Base-by-base conservation (phyloP, 2,888 invertebrate species). In the Andrena bucephala region DNA sequence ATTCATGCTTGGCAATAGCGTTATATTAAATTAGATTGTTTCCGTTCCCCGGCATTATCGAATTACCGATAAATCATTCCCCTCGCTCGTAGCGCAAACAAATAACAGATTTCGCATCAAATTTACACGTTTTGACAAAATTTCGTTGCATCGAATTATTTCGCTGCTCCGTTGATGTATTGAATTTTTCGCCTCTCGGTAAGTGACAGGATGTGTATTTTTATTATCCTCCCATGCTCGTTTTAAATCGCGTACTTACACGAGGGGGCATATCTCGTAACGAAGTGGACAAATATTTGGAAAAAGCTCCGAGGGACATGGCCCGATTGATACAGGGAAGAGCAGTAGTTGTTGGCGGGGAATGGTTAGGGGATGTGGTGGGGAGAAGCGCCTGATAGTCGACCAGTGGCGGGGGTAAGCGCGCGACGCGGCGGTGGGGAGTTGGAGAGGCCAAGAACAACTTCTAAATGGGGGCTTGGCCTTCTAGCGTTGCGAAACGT, bases 401-500 rank as follows among this genome's bases (percentile, higher is more conserved):
- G 71, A 42, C 13, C 13, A 60, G 48, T 10, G 29, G 31, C 13
- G 31, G 48, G 42, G 42, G 7, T 13, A 29, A 60, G 48, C 42
- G 48, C 31, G 48, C 6, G 70, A 31, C 42, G 20, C 52, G 48
- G 4, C 20, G 50, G 74, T 74, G 72, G 81, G 79, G 72, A 62
- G 76, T 79, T 76, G 74, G 74, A 86, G 84, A 86, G 82, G 86
- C 70, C 83, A 83, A 85, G 81, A 80, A 73, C 89, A 89, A 89
- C 90, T 91, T 91, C 86, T 91, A 92, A 91, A 92, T 89, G 91
- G 91, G 91, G 92, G 92, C 91, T 92, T 92, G 93, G 93, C 92
- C 93, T 93, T 93, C 93, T 93, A 90, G 91, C 91, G 90, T 93
- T 93, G 93, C 93, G 92, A 93, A 92, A 93, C 90, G 86, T 93